phyloP scores from a whole-genome alignment of 2,888 invertebrate genomes.

The Cancer borealis region DNA sequence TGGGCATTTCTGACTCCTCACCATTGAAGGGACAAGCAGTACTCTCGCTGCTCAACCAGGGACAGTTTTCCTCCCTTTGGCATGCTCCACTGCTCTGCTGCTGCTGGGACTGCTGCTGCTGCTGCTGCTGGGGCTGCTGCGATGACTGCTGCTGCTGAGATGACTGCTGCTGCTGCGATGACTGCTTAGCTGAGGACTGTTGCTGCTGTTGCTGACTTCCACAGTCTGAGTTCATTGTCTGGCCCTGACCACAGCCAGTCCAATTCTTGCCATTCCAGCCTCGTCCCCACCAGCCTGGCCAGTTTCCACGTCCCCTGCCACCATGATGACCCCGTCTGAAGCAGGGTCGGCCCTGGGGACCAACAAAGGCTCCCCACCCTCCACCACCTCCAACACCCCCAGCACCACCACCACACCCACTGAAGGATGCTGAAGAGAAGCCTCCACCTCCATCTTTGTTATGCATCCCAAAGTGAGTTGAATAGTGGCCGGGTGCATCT shows the following conservation, averaged over 20 bases:
- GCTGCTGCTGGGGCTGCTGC: constrained; percentile 57
- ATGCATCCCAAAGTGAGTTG: constrained; percentile 64
- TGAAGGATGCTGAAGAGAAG: not conserved
- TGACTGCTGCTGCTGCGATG: constrained; percentile 57
- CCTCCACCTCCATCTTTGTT: constrained; percentile 25
- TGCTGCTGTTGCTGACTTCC: constrained; percentile 48
- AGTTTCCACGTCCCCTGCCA: constrained; percentile 55
- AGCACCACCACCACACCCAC: constrained; percentile 24
- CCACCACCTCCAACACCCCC: constrained; percentile 41
- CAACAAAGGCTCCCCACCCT: constrained; percentile 36
- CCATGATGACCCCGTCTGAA: constrained; percentile 50
- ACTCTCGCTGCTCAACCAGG: constrained; percentile 46
- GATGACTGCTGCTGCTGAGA: not conserved
- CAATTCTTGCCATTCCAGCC: constrained; percentile 50
- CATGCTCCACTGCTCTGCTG: constrained; percentile 1
- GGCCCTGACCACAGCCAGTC: constrained; percentile 46
- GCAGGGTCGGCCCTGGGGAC: constrained; percentile 40
- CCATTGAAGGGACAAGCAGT: constrained; percentile 59
- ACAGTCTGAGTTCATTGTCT: constrained; percentile 4
- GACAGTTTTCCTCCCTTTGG: not conserved
- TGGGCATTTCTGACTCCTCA: constrained; percentile 38
- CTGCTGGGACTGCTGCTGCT: constrained; percentile 46
- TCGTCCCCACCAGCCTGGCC: constrained; percentile 60
- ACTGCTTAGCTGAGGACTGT: constrained; percentile 41
- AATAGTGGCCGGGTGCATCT: constrained; percentile 56